These are phyloP conservation scores for Gadopsis bispinosus DNA, from an alignment of 2,797 vertebrate species.

Conservation along the genomic window DNA sequence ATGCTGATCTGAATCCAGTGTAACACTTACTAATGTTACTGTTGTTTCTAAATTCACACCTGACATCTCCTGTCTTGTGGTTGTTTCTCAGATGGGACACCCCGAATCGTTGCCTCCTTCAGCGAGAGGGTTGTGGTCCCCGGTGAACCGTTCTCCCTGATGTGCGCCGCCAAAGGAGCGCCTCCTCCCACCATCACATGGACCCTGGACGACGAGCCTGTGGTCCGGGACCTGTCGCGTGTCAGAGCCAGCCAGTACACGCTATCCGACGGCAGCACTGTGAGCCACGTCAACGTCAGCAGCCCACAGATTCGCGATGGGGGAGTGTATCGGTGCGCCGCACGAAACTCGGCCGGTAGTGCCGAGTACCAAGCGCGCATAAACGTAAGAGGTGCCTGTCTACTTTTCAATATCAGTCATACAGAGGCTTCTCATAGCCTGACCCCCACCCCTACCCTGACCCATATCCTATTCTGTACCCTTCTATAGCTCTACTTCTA, in stretches of 20 bases:
- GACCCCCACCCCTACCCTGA: slow-evolving; percentile 67
- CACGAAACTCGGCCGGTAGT: slow-evolving; percentile 99
- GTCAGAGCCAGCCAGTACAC: slow-evolving; percentile 96
- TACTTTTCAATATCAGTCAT: slow-evolving; percentile 99
- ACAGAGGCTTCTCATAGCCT: slow-evolving; percentile 87
- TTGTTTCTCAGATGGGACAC: slow-evolving; percentile 90
- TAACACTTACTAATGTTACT: background rate
- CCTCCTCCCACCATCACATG: slow-evolving; percentile 96
- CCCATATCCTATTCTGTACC: slow-evolving; percentile 61
- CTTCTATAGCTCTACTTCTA: slow-evolving; percentile 62
- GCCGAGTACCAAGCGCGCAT: slow-evolving; percentile 99
- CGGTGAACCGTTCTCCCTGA: slow-evolving; percentile 95
- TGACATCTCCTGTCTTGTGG: background rate
- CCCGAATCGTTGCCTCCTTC: slow-evolving; percentile 96
- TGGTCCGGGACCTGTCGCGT: slow-evolving; percentile 89
- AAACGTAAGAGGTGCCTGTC: slow-evolving; percentile 99
- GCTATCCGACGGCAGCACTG: slow-evolving; percentile 94
- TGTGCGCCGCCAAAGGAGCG: slow-evolving; percentile 96
- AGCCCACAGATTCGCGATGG: slow-evolving; percentile 96
- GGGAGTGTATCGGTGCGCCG: slow-evolving; percentile 98
- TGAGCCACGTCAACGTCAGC: slow-evolving; percentile 97
- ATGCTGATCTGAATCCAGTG: background rate
- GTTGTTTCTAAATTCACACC: slow-evolving; percentile 1
- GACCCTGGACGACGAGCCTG: slow-evolving; percentile 96
- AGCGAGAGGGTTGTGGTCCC: slow-evolving; percentile 98